phyloP scores from a whole-genome alignment of 2,113 vertebrate species.

The Triplophysa siluroides region DNA sequence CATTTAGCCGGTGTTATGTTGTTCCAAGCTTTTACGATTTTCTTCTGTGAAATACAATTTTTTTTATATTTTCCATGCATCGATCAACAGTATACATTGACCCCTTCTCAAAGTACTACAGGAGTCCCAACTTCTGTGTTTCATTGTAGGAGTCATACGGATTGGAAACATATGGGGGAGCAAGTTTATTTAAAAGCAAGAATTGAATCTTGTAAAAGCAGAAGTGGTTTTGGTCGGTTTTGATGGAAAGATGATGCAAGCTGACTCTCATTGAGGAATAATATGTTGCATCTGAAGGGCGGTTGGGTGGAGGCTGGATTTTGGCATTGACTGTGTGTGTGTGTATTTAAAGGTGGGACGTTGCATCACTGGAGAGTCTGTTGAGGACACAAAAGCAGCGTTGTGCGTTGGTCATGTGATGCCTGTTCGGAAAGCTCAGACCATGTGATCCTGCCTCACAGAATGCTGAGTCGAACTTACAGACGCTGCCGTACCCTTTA shows the following conservation, averaged over 20 bases:
- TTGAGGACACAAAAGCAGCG: conserved; percentile 71
- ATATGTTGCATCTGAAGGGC: conserved; percentile 20
- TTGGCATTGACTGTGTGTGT: conserved; percentile 49
- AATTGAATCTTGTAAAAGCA: conserved; percentile 9
- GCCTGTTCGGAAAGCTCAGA: conserved; percentile 50
- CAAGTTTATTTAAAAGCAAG: not conserved
- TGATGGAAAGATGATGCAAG: not conserved
- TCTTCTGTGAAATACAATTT: too few species aligned
- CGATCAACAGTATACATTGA: too few species aligned
- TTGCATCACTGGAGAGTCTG: conserved; percentile 66
- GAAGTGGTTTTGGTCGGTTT: conserved; percentile 20
- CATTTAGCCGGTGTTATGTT: too few species aligned
- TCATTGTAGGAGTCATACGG: too few species aligned
- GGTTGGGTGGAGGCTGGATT: conserved; percentile 30
- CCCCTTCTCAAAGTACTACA: too few species aligned
- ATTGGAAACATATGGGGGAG: too few species aligned
- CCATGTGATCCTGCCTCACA: conserved; percentile 73
- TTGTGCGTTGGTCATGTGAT: conserved; percentile 74
- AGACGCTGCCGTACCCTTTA: conserved; percentile 55
- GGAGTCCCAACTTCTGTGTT: too few species aligned
- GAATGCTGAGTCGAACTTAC: conserved; percentile 70
- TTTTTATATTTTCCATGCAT: too few species aligned
- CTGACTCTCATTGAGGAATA: conserved; percentile 5
- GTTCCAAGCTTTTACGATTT: too few species aligned
- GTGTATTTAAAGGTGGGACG: conserved; percentile 64